Conservation (phyloP, 2,113 vertebrate genomes). For the Corythornis vintsioides region DNA sequence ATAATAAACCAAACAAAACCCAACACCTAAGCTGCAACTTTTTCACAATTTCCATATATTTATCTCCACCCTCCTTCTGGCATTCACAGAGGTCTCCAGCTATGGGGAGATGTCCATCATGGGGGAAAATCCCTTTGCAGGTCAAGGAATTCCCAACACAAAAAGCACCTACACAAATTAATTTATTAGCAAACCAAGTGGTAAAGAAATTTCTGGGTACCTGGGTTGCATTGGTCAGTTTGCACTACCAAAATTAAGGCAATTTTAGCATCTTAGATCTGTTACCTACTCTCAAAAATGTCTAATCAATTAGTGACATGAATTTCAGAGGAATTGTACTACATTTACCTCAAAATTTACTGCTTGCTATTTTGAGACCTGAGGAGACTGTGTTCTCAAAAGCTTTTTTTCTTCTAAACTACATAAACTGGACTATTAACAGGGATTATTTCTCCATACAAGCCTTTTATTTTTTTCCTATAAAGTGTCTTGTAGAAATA, state of each 20-base stretch:
- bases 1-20: too few relatives aligned
- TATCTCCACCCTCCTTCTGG: background rate
- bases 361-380: slow-evolving; percentile 31
- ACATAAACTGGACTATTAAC: background rate
- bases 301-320: background rate
- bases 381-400: background rate
- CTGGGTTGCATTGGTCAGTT: background rate
- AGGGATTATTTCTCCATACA: background rate
- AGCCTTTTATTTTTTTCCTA: background rate
- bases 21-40: background rate
- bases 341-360: slow-evolving; percentile 22
- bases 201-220: background rate
- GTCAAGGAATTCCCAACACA: background rate
- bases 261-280: background rate
- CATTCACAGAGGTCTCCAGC: background rate
- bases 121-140: background rate
- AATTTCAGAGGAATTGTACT: background rate
- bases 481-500: background rate
- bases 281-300: background rate
- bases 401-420: background rate
- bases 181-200: background rate
- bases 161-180: background rate
- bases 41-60: background rate
- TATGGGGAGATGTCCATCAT: background rate
- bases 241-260: background rate